phyloP scores from a whole-genome alignment of 1,140 invertebrate genomes.

The Idris sp. region DNA sequence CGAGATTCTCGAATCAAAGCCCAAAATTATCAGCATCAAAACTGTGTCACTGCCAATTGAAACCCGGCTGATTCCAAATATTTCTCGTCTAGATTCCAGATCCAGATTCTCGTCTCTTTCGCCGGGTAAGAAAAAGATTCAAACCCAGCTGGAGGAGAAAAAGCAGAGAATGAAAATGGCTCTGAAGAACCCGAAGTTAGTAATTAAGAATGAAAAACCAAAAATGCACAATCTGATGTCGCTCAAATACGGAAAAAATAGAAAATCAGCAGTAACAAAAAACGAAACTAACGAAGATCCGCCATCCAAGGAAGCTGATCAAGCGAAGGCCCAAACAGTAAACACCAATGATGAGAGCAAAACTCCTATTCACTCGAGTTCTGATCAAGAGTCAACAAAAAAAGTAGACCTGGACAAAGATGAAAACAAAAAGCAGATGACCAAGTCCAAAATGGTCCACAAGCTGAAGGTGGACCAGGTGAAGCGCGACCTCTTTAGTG shows the following conservation, averaged over 20 bases:
- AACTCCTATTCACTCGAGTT: too few relatives aligned
- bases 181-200: slow-evolving; percentile 6
- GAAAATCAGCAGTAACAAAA: background rate
- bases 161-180: slow-evolving; percentile 33
- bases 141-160: slow-evolving; percentile 27
- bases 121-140: slow-evolving; percentile 27
- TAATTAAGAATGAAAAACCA: slow-evolving; percentile 10
- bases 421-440: too few relatives aligned
- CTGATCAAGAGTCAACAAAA: too few relatives aligned
- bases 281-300: background rate
- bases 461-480: slow-evolving; percentile 72
- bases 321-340: too few relatives aligned
- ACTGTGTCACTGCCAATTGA: slow-evolving; percentile 48
- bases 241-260: slow-evolving; percentile 2
- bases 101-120: slow-evolving; percentile 4
- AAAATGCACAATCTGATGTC: slow-evolving; percentile 21
- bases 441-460: slow-evolving; percentile 42
- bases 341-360: too few relatives aligned
- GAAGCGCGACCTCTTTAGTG: slow-evolving; percentile 74
- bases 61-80: slow-evolving; percentile 30
- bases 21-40: slow-evolving; percentile 43
- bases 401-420: too few relatives aligned
- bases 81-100: slow-evolving; percentile 25
- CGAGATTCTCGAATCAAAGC: slow-evolving; percentile 59
- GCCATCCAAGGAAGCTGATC: too few relatives aligned